Conservation (phyloP, 1,140 invertebrate species). For the Zaprionus taronus region DNA sequence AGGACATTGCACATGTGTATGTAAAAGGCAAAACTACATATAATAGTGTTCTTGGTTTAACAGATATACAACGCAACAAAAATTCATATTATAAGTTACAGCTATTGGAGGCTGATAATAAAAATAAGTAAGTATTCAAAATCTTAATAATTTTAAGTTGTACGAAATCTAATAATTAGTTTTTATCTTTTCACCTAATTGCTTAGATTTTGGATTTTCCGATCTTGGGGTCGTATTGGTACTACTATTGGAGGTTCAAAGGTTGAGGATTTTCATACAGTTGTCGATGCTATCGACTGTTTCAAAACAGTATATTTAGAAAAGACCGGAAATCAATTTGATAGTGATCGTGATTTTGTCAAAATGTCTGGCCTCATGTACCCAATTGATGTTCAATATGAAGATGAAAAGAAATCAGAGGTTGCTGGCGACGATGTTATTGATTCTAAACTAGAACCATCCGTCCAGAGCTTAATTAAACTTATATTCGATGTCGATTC, state of each 20-base stretch:
- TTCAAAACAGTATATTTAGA: constrained; percentile 92
- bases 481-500: constrained; percentile 95
- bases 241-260: constrained; percentile 95
- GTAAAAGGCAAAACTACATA: constrained; percentile 88
- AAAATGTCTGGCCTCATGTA: constrained; percentile 93
- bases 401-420: constrained; percentile 80
- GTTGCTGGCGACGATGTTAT: constrained; percentile 53
- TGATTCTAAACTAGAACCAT: constrained; percentile 89
- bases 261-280: constrained; percentile 86
- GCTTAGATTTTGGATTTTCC: constrained; percentile 92
- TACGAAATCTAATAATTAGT: neutral
- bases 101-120: constrained; percentile 91
- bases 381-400: constrained; percentile 96
- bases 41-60: constrained; percentile 91
- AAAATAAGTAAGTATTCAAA: constrained; percentile 85
- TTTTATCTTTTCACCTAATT: constrained; percentile 20
- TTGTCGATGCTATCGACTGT: constrained; percentile 87
- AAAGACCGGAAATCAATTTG: constrained; percentile 94
- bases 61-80: constrained; percentile 93
- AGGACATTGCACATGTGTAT: constrained; percentile 93
- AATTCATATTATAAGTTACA: constrained; percentile 99
- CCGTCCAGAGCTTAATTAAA: constrained; percentile 93
- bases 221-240: constrained; percentile 97
- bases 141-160: neutral
- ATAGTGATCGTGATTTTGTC: constrained; percentile 88